Evolutionary conservation across 1,140 invertebrate species (phyloP).

Genomic region (Eriosoma lanigerum): DNA sequence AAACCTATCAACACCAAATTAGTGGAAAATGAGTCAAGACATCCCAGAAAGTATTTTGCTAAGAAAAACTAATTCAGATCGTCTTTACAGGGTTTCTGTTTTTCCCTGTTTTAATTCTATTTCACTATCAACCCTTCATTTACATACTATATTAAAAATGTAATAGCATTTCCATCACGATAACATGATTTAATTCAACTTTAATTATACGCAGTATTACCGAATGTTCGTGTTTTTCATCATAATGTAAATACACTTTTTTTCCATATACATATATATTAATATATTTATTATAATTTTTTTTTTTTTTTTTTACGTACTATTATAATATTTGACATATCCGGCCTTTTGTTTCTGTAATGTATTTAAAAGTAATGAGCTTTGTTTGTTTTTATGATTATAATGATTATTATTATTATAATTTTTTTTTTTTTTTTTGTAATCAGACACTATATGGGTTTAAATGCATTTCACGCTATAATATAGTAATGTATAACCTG

Average conservation of each 20-base stretch:
- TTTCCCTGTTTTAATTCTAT: background rate
- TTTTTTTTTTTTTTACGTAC: background rate
- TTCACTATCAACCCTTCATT: background rate
- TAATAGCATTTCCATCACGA: background rate
- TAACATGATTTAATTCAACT: background rate
- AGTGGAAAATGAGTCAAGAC: slow-evolving; percentile 39
- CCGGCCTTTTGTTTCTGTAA: slow-evolving; percentile 19
- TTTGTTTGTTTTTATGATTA: background rate
- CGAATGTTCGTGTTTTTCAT: background rate
- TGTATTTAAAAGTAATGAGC: slow-evolving; percentile 22
- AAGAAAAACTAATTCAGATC: slow-evolving; percentile 32
- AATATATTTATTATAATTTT: background rate
- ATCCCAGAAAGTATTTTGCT: background rate
- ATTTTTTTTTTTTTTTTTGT: slow-evolving; percentile 3
- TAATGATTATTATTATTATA: no score
- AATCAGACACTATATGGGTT: background rate
- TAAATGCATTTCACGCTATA: background rate
- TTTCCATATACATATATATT: background rate
- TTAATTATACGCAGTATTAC: background rate
- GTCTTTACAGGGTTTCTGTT: slow-evolving; percentile 23
- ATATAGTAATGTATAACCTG: background rate
- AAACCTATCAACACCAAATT: slow-evolving; percentile 39
- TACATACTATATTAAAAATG: slow-evolving; percentile 27
- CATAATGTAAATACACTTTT: background rate
- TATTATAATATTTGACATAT: slow-evolving; percentile 11